Percentiles rank a stretch among this genome's conserved stretches.
Evolutionary conservation across 64 coral and sea anemone genomes (phyloP).

Genomic region (Dendronephthya gigantea): DNA sequence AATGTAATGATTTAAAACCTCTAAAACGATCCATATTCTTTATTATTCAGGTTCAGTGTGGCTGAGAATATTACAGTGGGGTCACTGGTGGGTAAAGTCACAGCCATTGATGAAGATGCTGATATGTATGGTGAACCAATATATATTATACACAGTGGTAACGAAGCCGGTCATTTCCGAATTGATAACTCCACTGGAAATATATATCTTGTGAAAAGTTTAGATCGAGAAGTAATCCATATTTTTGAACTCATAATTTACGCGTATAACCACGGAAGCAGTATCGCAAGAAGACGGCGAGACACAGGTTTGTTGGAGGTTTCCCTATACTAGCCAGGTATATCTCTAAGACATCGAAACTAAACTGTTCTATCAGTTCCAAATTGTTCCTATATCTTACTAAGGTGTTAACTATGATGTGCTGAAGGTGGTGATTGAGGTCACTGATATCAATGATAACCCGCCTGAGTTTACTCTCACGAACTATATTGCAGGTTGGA

Average conservation of each 20-base stretch:
- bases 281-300: not conserved
- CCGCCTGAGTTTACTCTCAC: not conserved
- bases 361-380: too few relatives aligned
- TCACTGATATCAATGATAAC: constrained; percentile 15
- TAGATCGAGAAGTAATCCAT: not conserved
- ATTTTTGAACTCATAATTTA: not conserved
- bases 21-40: too few relatives aligned
- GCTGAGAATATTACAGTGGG: not conserved
- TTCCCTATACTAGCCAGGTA: too few relatives aligned
- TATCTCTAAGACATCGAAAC: too few relatives aligned
- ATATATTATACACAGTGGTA: not conserved
- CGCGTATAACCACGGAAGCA: constrained; percentile 9
- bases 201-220: not conserved
- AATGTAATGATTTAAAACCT: too few relatives aligned
- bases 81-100: not conserved
- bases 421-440: not conserved
- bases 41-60: not conserved
- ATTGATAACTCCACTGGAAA: not conserved
- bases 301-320: too few relatives aligned
- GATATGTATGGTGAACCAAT: not conserved
- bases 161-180: not conserved
- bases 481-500: not conserved
- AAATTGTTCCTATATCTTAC: not conserved
- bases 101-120: not conserved
- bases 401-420: not conserved